Conservation (phyloP, 2,888 invertebrate species). For the Aspidiotus rigidus region DNA sequence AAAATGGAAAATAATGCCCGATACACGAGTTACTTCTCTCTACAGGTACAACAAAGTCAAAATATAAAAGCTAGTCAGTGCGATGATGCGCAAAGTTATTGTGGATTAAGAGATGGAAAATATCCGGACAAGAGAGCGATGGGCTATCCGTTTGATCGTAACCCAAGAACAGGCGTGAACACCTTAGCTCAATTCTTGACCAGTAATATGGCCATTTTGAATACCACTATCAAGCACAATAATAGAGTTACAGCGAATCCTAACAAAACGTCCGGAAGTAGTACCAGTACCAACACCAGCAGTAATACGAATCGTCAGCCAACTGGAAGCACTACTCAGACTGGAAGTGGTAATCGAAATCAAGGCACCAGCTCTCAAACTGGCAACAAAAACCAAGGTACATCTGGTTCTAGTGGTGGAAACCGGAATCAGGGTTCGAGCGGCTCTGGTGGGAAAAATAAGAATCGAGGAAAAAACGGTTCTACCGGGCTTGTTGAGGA, state of each 20-base stretch:
- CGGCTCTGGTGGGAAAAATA: no score
- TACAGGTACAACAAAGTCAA: background rate
- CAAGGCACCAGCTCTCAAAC: no score
- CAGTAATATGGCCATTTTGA: conserved; percentile 60
- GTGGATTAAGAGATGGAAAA: conserved; percentile 63
- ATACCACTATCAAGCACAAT: conserved; percentile 53
- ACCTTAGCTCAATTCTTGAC: conserved; percentile 60
- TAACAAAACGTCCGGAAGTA: background rate
- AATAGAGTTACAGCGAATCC: conserved; percentile 42
- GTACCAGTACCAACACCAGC: no score
- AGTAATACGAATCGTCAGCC: no score
- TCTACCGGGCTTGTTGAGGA: no score
- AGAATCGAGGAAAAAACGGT: no score
- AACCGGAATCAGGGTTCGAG: no score
- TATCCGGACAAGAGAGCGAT: conserved; percentile 74
- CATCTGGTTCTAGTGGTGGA: no score
- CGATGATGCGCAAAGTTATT: conserved; percentile 66
- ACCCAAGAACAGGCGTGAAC: conserved; percentile 51
- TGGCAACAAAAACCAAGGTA: no score
- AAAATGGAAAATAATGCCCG: no score
- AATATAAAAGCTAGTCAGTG: conserved; percentile 45
- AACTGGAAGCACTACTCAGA: no score
- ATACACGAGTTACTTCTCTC: background rate
- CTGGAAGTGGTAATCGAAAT: no score
- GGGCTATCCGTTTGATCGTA: conserved; percentile 74